These are phyloP conservation scores for Hyphantria cunea DNA, from an alignment of 1,140 invertebrate genomes.

Conservation along the genomic window DNA sequence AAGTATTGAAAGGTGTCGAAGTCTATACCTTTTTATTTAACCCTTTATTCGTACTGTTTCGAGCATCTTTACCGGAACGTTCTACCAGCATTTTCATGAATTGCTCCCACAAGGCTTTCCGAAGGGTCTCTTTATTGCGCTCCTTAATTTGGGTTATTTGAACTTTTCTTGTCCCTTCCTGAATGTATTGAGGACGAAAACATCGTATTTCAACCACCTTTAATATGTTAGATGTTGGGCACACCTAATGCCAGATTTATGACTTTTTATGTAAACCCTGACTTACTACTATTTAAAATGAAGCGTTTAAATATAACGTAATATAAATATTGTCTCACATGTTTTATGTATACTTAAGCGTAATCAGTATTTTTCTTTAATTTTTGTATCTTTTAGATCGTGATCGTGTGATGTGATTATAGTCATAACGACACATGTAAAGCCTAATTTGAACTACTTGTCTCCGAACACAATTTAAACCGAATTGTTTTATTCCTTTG, in stretches of 20 bases:
- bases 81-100: constrained; percentile 62
- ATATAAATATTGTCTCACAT: too few relatives aligned
- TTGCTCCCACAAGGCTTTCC: constrained; percentile 63
- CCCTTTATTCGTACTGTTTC: constrained; percentile 47
- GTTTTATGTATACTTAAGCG: too few relatives aligned
- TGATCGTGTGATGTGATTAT: too few relatives aligned
- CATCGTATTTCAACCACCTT: constrained; percentile 42
- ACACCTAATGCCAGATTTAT: constrained; percentile 37
- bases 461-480: too few relatives aligned
- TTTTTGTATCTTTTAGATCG: too few relatives aligned
- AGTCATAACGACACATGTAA: too few relatives aligned
- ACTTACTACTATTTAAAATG: not conserved
- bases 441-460: too few relatives aligned
- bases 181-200: constrained; percentile 49
- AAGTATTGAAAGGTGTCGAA: not conserved
- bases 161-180: constrained; percentile 59
- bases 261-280: constrained; percentile 20
- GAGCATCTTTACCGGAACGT: constrained; percentile 53
- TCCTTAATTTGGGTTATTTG: constrained; percentile 68
- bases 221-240: constrained; percentile 30
- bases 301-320: not conserved
- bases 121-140: constrained; percentile 64
- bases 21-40: constrained; percentile 44
- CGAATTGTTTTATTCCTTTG: too few relatives aligned
- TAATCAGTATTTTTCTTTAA: too few relatives aligned